Evolutionary conservation across 2,888 invertebrate species (phyloP).

Genomic region (Drosophila anomalata): DNA sequence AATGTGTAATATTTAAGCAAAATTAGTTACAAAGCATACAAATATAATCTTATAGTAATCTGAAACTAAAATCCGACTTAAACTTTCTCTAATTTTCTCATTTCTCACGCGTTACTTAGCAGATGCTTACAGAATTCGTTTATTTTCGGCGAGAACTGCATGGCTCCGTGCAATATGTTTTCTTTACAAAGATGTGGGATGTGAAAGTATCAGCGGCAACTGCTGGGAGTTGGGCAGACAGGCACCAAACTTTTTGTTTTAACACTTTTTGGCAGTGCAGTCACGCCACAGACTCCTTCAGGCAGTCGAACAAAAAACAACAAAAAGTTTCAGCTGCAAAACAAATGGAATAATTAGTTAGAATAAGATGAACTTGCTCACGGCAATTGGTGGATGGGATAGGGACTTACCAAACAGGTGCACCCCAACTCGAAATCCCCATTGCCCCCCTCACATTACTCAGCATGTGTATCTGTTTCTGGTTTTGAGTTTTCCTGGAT

Average conservation of each 20-base stretch:
- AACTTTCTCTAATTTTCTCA: slow-evolving; percentile 27
- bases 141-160: slow-evolving; percentile 32
- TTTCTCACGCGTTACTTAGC: slow-evolving; percentile 30
- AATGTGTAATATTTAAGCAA: neutral
- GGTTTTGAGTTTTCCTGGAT: slow-evolving; percentile 8
- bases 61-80: slow-evolving; percentile 12
- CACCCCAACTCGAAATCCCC: neutral
- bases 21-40: slow-evolving; percentile 3
- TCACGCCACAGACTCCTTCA: slow-evolving; percentile 55
- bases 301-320: slow-evolving; percentile 28
- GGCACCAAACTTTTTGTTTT: slow-evolving; percentile 25
- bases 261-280: slow-evolving; percentile 43
- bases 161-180: slow-evolving; percentile 36
- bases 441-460: slow-evolving; percentile 11
- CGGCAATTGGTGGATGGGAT: slow-evolving; percentile 3
- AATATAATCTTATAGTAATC: slow-evolving; percentile 12
- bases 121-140: slow-evolving; percentile 23
- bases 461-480: slow-evolving; percentile 27
- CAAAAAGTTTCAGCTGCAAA: slow-evolving; percentile 40
- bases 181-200: neutral
- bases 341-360: slow-evolving; percentile 70
- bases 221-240: neutral
- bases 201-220: slow-evolving; percentile 1
- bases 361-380: slow-evolving; percentile 45
- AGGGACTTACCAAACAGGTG: slow-evolving; percentile 28